Percentiles rank a stretch among this genome's conserved stretches.
These are phyloP conservation scores for Rugalucina vietnamica DNA, from an alignment of 2,888 invertebrate species.

Conservation along the genomic window DNA sequence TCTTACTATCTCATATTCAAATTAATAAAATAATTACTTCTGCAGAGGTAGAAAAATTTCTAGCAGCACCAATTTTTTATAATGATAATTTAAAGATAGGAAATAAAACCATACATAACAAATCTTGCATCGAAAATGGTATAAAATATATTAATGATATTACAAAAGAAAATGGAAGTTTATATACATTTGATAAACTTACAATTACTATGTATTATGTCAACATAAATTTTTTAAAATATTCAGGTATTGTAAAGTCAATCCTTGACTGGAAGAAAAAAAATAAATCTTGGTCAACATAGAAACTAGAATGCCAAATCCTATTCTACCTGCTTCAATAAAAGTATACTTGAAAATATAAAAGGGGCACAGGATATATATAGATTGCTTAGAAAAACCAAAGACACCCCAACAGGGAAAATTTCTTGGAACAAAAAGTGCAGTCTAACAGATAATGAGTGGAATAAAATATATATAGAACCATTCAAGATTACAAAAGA, in stretches of 20 bases:
- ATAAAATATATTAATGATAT: not conserved
- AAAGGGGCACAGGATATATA: not conserved
- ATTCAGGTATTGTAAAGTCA: not conserved
- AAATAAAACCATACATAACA: not conserved
- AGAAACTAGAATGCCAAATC: not conserved
- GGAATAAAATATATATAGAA: not conserved
- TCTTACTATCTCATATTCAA: not conserved
- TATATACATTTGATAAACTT: not conserved
- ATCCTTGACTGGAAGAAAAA: not conserved
- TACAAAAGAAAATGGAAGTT: not conserved
- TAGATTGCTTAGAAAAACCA: not conserved
- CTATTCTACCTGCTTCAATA: not conserved
- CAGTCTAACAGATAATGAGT: not conserved
- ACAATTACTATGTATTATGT: not conserved
- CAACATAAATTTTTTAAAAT: not conserved
- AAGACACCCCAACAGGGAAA: not conserved
- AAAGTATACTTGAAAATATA: not conserved
- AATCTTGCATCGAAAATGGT: not conserved
- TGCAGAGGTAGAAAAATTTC: not conserved
- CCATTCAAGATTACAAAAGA: not conserved
- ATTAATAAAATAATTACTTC: not conserved
- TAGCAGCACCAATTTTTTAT: not conserved
- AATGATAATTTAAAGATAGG: not conserved
- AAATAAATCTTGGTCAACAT: not conserved
- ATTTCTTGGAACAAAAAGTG: not conserved